Conservation (phyloP, 2,888 invertebrate genomes). For the Mimachlamys varia region DNA sequence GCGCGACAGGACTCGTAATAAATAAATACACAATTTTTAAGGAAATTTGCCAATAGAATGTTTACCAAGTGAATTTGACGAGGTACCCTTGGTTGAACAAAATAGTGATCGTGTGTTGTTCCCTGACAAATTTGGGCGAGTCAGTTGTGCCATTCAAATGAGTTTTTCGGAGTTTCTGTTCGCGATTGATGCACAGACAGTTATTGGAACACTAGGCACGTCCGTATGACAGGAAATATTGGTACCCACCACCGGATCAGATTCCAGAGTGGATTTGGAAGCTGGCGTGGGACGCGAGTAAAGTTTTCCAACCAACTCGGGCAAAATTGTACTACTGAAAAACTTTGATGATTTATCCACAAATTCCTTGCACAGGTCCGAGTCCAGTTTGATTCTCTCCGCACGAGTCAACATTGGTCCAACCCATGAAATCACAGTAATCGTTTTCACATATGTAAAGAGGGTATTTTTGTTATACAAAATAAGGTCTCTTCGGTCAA, state of each 20-base stretch:
- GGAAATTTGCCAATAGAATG: too few species aligned
- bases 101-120: too few species aligned
- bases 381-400: constrained; percentile 45
- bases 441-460: too few species aligned
- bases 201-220: too few species aligned
- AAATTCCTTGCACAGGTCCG: not conserved
- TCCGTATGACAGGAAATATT: not conserved
- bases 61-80: too few species aligned
- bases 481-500: too few species aligned
- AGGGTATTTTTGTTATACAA: too few species aligned
- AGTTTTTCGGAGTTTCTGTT: not conserved
- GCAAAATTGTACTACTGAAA: constrained; percentile 4
- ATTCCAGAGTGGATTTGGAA: not conserved
- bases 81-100: too few species aligned
- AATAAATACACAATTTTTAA: too few species aligned
- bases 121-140: too few species aligned
- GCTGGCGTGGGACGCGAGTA: not conserved
- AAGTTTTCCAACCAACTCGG: constrained; percentile 40
- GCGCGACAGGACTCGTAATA: too few species aligned
- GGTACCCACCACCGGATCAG: not conserved
- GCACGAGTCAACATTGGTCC: constrained; percentile 48
- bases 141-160: too few species aligned
- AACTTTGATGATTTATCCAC: not conserved
- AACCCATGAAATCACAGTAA: constrained; percentile 52
- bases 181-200: not conserved